Conservation (phyloP, 2,888 invertebrate genomes). For the Caenorhabditis sp. region DNA sequence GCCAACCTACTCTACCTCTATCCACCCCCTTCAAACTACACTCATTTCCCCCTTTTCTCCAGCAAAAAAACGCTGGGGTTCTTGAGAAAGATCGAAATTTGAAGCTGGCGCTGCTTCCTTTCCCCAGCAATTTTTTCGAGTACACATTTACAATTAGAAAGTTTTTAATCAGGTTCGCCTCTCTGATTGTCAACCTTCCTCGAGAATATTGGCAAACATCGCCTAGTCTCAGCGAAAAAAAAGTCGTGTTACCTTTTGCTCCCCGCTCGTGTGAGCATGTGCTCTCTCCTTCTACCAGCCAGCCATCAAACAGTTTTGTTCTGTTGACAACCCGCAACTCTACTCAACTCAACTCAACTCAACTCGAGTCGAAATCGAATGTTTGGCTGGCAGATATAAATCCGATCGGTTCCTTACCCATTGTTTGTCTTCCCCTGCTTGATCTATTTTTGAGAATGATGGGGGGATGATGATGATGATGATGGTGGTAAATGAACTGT, state of each 20-base stretch:
- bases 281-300: slow-evolving; percentile 29
- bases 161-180: slow-evolving; percentile 45
- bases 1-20: too few species aligned
- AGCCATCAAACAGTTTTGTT: slow-evolving; percentile 56
- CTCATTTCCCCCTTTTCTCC: neutral
- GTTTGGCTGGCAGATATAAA: slow-evolving; percentile 53
- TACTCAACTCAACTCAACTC: too few species aligned
- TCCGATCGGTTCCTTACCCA: slow-evolving; percentile 8
- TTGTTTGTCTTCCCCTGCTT: slow-evolving; percentile 34
- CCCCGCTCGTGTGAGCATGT: slow-evolving; percentile 38
- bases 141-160: neutral
- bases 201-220: slow-evolving; percentile 55
- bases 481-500: too few species aligned
- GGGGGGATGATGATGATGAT: slow-evolving; percentile 2
- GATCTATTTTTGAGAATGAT: slow-evolving; percentile 38
- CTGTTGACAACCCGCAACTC: slow-evolving; percentile 43
- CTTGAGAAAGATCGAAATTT: slow-evolving; percentile 31
- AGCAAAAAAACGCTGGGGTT: too few species aligned
- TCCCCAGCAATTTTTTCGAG: neutral
- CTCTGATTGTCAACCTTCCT: slow-evolving; percentile 20
- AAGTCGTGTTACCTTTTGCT: slow-evolving; percentile 14
- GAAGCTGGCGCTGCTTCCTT: neutral
- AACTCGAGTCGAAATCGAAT: slow-evolving; percentile 24
- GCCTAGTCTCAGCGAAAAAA: too few species aligned
- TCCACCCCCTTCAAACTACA: neutral